Base-by-base conservation (phyloP, 1,140 invertebrate species). In the Danaus plexippus region DNA sequence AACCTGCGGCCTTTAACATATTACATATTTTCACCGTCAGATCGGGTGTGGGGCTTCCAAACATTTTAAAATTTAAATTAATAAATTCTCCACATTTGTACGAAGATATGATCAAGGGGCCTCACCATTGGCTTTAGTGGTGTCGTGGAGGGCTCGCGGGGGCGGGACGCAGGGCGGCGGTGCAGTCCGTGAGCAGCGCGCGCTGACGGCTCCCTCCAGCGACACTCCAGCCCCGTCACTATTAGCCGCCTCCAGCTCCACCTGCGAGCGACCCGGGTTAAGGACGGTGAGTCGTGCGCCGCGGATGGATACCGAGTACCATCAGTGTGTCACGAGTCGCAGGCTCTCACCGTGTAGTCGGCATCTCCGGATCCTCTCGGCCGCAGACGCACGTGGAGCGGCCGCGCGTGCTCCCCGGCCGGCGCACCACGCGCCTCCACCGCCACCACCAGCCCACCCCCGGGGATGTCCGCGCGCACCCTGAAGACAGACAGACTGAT, bases 401-500 rank as follows among this genome's bases (percentile, higher is more conserved):
- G 83, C n/a, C 67, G 56, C 45, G 75, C 69, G 73, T 77, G 73
- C 56, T 77, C 77, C 51, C 84, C 84, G 15, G 77, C 52, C 54
- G 79, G 63, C 53, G 71, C 69, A 43, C 64, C 54, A 40, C 69
- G 71, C 52, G 83, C 80, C 69, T 85, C 78, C 63, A 86, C 83
- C 12, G 71, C 73, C 56, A 87, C 72, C 61, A 87, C 73, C 57
- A 85, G 74, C 61, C 75, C 76, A 52, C 75, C 72, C 53, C 75
- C 78, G 43, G 75, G 72, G 44, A 75, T 63, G 69, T 80, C 70
- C 18, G 68, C 74, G 49, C 75, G 73, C 12, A 77, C 66, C 43
- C 73, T 75, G 63, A 12, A 11, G 50, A 13, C 48, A 43, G n/a
- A 41, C 52, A 52, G 52, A 63, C 61, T n/a, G 7, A 32, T 6